phyloP scores from a whole-genome alignment of 1,140 invertebrate species.

The Oncopeltus fasciatus region DNA sequence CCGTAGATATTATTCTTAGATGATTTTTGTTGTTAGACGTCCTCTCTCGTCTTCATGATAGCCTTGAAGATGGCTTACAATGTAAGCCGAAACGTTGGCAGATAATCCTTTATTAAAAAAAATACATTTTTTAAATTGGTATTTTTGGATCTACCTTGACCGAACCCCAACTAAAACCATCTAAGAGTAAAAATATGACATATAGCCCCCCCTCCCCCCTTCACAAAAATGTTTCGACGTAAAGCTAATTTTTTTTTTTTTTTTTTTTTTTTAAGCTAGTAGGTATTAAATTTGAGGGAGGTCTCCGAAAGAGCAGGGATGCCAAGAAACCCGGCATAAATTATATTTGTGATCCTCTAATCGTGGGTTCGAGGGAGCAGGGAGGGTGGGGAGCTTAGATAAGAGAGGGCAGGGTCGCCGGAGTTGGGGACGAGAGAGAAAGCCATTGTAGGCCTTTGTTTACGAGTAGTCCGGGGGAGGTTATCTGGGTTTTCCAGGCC shows the following conservation, averaged over 20 bases:
- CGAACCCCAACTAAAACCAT: no score
- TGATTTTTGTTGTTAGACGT: no score
- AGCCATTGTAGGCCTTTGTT: not conserved
- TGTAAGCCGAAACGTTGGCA: no score
- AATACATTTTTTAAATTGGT: no score
- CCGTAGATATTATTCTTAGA: no score
- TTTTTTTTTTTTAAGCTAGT: not conserved
- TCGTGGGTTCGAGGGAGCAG: not conserved
- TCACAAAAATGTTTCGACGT: no score
- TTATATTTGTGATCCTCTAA: not conserved
- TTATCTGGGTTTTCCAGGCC: not conserved
- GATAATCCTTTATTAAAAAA: no score
- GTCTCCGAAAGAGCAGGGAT: not conserved
- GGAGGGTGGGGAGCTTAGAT: not conserved
- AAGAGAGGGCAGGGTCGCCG: not conserved
- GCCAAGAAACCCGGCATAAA: not conserved
- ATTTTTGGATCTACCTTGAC: no score
- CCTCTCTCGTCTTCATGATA: no score
- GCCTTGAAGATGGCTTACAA: no score
- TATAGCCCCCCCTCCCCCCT: no score
- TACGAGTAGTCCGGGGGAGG: not conserved
- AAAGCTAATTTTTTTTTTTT: not conserved
- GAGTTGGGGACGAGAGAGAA: not conserved
- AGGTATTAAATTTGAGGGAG: not conserved
- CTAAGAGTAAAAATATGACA: not conserved